A percentile compares a stretch with the other conserved stretches of the same genome.
Evolutionary conservation across 2,797 vertebrate genomes (phyloP).

Genomic region (Otolemur crassicaudatus): DNA sequence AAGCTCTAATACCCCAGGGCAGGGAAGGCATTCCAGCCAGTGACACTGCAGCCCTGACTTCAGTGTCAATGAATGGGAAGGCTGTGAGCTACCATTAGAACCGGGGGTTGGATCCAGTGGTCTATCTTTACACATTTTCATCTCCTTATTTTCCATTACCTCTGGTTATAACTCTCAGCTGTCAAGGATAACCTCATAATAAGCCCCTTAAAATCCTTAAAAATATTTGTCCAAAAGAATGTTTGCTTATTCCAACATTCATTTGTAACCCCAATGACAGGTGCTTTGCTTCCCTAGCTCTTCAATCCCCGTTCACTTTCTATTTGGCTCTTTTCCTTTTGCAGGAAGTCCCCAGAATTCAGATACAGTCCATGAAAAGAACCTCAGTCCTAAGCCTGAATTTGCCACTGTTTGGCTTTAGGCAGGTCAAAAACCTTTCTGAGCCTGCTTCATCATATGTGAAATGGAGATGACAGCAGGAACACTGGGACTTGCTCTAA

Average conservation of each 20-base stretch:
- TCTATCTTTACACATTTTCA: background rate
- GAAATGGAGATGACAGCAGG: background rate
- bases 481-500: background rate
- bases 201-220: background rate
- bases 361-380: background rate
- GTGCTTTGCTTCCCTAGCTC: background rate
- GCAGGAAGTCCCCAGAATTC: background rate
- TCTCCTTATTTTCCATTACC: slow-evolving; percentile 10
- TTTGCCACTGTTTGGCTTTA: background rate
- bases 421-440: background rate
- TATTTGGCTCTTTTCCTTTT: background rate
- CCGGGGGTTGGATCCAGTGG: background rate
- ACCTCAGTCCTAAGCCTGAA: background rate
- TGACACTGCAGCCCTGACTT: background rate
- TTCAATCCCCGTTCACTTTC: background rate
- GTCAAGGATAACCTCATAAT: background rate
- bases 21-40: background rate
- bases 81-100: background rate
- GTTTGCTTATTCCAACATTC: background rate
- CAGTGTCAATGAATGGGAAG: background rate
- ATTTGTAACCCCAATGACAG: background rate
- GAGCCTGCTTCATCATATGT: background rate
- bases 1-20: background rate
- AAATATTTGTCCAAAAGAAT: background rate
- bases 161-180: background rate